These are phyloP conservation scores for Platypus cylindrus DNA, from an alignment of 2,888 invertebrate species.

Conservation along the genomic window DNA sequence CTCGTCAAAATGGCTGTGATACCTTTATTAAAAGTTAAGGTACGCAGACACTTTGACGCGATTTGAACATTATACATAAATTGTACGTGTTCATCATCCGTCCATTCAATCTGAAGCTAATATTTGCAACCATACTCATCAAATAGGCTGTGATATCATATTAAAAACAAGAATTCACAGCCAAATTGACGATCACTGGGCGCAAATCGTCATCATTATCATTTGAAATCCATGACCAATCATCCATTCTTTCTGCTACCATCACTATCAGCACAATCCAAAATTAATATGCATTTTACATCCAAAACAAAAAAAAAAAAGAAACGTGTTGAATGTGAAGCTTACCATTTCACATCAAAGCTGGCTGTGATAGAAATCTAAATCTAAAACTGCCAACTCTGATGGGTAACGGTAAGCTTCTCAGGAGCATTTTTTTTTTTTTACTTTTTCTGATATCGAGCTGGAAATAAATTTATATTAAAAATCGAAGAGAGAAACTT, in stretches of 20 bases:
- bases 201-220: conserved; percentile 25
- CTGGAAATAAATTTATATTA: conserved; percentile 1
- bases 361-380: conserved; percentile 80
- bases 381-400: conserved; percentile 62
- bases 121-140: conserved; percentile 61
- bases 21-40: conserved; percentile 50
- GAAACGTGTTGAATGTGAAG: conserved; percentile 9
- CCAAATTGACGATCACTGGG: conserved; percentile 71
- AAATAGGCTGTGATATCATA: conserved; percentile 94
- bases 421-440: background rate
- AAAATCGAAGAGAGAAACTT: conserved; percentile 13
- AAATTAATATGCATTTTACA: no score
- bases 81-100: conserved; percentile 1
- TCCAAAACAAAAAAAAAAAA: no score
- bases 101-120: conserved; percentile 9
- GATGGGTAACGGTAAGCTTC: conserved; percentile 30
- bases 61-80: conserved; percentile 35
- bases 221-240: background rate
- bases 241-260: no score
- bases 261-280: no score
- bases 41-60: conserved; percentile 73
- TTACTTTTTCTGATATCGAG: background rate
- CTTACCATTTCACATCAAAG: conserved; percentile 82
- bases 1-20: conserved; percentile 96
- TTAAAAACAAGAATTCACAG: conserved; percentile 62